Evolutionary conservation across 2,888 invertebrate genomes (phyloP), one percentile per base, ranked within the genome.

Genomic region (Drosophila neotestacea): DNA sequence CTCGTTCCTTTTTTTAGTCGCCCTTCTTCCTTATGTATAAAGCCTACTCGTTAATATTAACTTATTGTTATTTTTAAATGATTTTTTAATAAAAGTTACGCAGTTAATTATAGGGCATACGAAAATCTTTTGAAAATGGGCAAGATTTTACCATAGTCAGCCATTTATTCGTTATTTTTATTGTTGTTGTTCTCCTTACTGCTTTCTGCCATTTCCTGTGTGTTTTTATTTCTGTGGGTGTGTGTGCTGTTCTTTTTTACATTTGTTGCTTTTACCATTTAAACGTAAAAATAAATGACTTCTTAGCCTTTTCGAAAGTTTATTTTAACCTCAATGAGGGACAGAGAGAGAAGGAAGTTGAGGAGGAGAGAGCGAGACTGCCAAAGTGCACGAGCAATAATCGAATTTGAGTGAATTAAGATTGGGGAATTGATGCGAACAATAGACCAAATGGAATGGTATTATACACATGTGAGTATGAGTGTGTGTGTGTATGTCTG

Each of bases 391-490:
- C 68, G 69, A 84, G 78, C 85, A 79, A 87, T 89, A 89, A 89
- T 89, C 89, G 88, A 89, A 89, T 89, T 86, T 88, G 87, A 89
- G 88, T 89, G 88, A 89, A 89, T 89, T 89, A 89, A 88, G 89
- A 89, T 89, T 88, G 85, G 85, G 81, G 83, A 85, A 85, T 82
- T 82, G 82, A 80, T 82, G 74, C 69, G 80, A 85, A 85, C 85
- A 87, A 82, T 78, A 70, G 73, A 80, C 55, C 52, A 73, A 77
- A 51, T 77, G 69, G 69, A 48, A 69, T 56, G 63, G 46, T 48
- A 42, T 34, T 44, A 51, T 30, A 51, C 44, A 63, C 44, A 36
- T 50, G 32, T 70, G 32, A 44, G 34, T 61, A 62, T 55, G 61
- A 46, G 60, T 69, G 54, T 44, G 7, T 52, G 32, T 66, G 51